Evolutionary conservation across 2,888 invertebrate genomes (phyloP).

Genomic region (Cephus spinipes): DNA sequence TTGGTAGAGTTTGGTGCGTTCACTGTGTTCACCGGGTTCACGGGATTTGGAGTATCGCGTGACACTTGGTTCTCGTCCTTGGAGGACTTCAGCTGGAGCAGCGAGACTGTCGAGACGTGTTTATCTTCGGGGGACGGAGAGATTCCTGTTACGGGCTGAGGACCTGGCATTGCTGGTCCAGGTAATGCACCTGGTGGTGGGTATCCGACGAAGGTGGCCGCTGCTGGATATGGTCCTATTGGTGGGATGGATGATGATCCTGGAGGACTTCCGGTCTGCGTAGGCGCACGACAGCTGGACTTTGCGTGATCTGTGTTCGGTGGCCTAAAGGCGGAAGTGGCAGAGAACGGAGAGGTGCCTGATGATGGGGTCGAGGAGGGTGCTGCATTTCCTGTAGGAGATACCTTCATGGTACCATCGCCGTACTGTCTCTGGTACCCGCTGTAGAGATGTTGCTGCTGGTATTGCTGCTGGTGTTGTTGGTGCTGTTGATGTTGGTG

Average conservation of each 20-base stretch:
- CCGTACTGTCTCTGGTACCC: conserved; percentile 67
- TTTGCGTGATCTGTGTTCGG: conserved; percentile 75
- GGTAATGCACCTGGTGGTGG: conserved; percentile 66
- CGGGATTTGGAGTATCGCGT: conserved; percentile 43
- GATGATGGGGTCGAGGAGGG: conserved; percentile 49
- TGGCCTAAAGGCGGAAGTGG: conserved; percentile 84
- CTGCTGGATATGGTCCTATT: conserved; percentile 75
- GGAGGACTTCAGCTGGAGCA: conserved; percentile 68
- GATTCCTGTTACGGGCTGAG: conserved; percentile 53
- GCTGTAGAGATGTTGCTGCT: conserved; percentile 65
- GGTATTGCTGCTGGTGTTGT: conserved; percentile 38
- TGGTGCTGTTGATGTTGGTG: conserved; percentile 43
- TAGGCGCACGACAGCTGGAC: conserved; percentile 61
- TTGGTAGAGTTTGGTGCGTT: conserved; percentile 42
- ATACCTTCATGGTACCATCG: conserved; percentile 69
- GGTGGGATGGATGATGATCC: conserved; percentile 61
- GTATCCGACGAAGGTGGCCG: conserved; percentile 81
- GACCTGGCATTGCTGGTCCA: conserved; percentile 56
- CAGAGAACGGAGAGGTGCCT: conserved; percentile 74
- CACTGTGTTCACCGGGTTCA: conserved; percentile 48
- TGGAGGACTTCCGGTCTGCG: conserved; percentile 23
- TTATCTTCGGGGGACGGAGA: conserved; percentile 62
- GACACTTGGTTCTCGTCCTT: conserved; percentile 57
- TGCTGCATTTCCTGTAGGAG: conserved; percentile 48
- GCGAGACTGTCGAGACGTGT: conserved; percentile 61